Evolutionary conservation across 2,113 vertebrate species (phyloP).

Genomic region (Aspiorhynchus laticeps): DNA sequence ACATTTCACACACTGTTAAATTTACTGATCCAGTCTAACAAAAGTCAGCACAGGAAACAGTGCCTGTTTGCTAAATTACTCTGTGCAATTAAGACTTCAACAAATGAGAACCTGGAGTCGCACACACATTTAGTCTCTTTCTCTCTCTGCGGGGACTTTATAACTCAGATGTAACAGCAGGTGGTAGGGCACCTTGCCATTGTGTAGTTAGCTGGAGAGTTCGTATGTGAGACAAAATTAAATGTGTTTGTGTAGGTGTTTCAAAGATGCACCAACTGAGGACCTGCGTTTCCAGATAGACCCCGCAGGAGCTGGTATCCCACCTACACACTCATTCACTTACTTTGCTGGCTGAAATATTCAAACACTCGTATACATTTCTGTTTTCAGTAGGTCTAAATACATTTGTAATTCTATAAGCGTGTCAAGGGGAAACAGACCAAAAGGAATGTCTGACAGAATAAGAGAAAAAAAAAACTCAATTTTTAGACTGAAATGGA

Average conservation of each 20-base stretch:
- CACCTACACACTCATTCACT: constrained; percentile 60
- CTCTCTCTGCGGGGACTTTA: constrained; percentile 31
- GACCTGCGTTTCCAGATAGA: constrained; percentile 52
- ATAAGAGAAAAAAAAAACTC: background rate
- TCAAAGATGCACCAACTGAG: constrained; percentile 69
- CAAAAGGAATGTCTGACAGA: background rate
- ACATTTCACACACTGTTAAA: constrained; percentile 48
- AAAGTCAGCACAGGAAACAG: constrained; percentile 20
- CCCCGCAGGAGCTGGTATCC: constrained; percentile 52
- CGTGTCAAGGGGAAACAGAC: constrained; percentile 15
- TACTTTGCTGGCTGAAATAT: constrained; percentile 10
- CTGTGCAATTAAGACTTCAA: constrained; percentile 7
- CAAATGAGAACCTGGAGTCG: constrained; percentile 4
- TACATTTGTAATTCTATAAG: constrained; percentile 27
- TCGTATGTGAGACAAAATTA: constrained; percentile 56
- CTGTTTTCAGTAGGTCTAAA: constrained; percentile 42
- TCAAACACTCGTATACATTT: background rate
- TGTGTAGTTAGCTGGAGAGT: constrained; percentile 49
- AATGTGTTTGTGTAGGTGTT: constrained; percentile 60
- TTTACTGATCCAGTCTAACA: constrained; percentile 25
- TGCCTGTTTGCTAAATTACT: constrained; percentile 3
- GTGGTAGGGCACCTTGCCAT: constrained; percentile 47
- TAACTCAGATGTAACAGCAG: constrained; percentile 40
- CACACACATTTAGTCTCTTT: constrained; percentile 12
- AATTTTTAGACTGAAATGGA: constrained; percentile 33